Percentiles rank a stretch among this genome's conserved stretches.
Evolutionary conservation across 2,888 invertebrate species (phyloP).

Genomic region (Brachypalpus laphriformis): DNA sequence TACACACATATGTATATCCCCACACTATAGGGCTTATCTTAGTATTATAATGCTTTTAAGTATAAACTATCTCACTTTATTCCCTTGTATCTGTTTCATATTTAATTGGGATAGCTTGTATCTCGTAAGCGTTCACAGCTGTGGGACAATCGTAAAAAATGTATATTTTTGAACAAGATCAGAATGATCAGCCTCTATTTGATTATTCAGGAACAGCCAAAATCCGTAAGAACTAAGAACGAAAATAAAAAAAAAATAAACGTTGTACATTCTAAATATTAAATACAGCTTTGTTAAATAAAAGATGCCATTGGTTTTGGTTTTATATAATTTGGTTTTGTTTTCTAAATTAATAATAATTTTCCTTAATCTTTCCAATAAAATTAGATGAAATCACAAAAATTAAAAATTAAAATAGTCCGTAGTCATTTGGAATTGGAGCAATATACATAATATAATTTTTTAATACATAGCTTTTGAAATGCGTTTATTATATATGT

Average conservation of each 20-base stretch:
- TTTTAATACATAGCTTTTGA: constrained; percentile 54
- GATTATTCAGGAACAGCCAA: constrained; percentile 45
- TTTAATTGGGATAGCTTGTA: background rate
- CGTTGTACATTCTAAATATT: constrained; percentile 77
- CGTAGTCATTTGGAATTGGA: constrained; percentile 65
- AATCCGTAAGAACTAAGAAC: constrained; percentile 56
- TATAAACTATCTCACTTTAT: too few relatives aligned
- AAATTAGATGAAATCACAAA: constrained; percentile 41
- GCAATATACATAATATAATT: constrained; percentile 37
- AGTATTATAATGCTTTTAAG: too few relatives aligned
- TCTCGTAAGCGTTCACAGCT: background rate
- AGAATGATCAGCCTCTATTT: constrained; percentile 8
- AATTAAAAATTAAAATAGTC: constrained; percentile 47
- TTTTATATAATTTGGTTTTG: constrained; percentile 64
- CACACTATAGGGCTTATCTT: too few relatives aligned
- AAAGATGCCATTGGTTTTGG: constrained; percentile 78
- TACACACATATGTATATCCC: too few relatives aligned
- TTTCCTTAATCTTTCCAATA: constrained; percentile 21
- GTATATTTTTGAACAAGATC: constrained; percentile 15
- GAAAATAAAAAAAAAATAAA: constrained; percentile 12
- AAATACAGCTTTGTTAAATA: constrained; percentile 81
- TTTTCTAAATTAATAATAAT: constrained; percentile 59
- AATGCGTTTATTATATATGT: constrained; percentile 34
- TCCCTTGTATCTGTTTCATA: too few relatives aligned
- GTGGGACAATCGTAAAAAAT: constrained; percentile 64